Conservation (phyloP, 2,113 vertebrate species). For the Mesoclemmys tuberculata region DNA sequence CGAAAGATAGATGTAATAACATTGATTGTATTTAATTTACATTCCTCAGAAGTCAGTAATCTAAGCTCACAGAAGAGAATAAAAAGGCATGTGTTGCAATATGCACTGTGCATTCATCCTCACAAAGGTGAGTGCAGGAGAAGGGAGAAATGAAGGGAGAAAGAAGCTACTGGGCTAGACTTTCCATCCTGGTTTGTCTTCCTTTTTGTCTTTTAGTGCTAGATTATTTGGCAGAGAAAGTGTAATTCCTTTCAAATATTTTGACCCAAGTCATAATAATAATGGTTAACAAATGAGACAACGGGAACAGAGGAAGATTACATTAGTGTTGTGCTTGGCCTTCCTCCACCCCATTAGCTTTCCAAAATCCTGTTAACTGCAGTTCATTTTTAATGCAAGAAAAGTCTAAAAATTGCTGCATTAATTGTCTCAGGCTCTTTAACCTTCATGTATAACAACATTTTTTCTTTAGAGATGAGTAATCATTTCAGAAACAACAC, state of each 20-base stretch:
- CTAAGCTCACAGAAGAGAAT: not conserved
- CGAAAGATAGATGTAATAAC: not conserved
- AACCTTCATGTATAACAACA: not conserved
- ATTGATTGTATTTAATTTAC: not conserved
- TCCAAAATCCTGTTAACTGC: not conserved
- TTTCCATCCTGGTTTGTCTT: not conserved
- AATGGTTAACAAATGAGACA: not conserved
- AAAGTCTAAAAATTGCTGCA: not conserved
- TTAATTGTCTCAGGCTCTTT: not conserved
- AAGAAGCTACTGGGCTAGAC: not conserved
- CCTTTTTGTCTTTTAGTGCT: not conserved
- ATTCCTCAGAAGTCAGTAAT: not conserved
- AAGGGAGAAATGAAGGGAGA: not conserved
- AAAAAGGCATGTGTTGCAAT: not conserved
- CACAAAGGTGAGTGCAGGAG: not conserved
- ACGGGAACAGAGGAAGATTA: not conserved
- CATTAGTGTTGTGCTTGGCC: not conserved
- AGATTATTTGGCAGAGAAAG: not conserved
- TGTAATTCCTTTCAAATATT: not conserved
- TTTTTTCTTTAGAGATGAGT: not conserved
- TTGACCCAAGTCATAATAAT: not conserved
- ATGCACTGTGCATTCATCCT: not conserved
- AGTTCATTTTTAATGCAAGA: not conserved
- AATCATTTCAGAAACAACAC: not conserved
- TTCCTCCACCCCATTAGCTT: not conserved